A percentile compares a stretch with the other conserved stretches of the same genome.
Conservation (phyloP, 2,888 invertebrate species). For the Rutpela maculata region DNA sequence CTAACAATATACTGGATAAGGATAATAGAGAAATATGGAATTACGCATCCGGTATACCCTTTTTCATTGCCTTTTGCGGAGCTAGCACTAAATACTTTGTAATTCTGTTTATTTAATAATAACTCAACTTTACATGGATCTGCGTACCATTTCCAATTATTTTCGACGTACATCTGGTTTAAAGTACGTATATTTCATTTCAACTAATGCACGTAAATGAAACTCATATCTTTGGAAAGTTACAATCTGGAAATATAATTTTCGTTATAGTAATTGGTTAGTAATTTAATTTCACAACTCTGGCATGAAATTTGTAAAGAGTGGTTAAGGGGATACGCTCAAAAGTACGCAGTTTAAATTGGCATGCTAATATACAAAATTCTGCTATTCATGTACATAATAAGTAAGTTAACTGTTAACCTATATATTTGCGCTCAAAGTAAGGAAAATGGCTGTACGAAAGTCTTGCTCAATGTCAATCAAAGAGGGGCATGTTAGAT, state of each 20-base stretch:
- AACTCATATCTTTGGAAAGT: constrained; percentile 4
- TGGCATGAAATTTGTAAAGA: constrained; percentile 18
- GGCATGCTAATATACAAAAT: not conserved
- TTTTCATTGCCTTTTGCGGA: not conserved
- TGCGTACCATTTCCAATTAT: constrained; percentile 3
- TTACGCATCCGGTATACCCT: not conserved
- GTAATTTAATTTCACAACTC: constrained; percentile 23
- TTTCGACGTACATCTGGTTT: constrained; percentile 5
- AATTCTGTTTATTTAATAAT: not conserved
- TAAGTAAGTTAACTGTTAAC: not conserved
- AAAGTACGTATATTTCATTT: constrained; percentile 18
- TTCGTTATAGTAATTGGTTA: constrained; percentile 26
- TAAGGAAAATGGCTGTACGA: not conserved
- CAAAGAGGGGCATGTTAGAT: too few relatives aligned
- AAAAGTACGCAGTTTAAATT: constrained; percentile 3
- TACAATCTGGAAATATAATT: constrained; percentile 5
- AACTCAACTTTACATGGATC: not conserved
- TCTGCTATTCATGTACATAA: not conserved
- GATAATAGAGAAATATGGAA: too few relatives aligned
- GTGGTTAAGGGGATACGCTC: not conserved
- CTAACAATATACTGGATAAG: too few relatives aligned
- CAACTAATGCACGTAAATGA: constrained; percentile 20
- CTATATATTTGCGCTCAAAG: not conserved
- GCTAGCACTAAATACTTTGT: not conserved
- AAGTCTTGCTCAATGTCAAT: too few relatives aligned